These are phyloP conservation scores for Fragum sueziense DNA, from an alignment of 2,888 invertebrate genomes.

Conservation along the genomic window DNA sequence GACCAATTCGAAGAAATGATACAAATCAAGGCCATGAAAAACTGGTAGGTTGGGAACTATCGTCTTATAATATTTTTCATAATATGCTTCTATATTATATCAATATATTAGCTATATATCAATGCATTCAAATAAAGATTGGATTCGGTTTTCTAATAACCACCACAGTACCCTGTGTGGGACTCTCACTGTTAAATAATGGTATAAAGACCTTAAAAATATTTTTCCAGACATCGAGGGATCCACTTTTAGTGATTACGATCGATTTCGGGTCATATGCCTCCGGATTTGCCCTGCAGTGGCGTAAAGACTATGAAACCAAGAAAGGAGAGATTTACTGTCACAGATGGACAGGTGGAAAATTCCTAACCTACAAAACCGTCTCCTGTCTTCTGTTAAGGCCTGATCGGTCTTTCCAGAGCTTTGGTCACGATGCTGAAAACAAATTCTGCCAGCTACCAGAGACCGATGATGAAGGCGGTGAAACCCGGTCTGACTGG, in stretches of 20 bases:
- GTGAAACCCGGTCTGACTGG: conserved; percentile 32
- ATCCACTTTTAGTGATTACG: conserved; percentile 43
- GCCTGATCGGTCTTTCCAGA: conserved; percentile 30
- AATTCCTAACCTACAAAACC: neutral
- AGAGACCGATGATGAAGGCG: conserved; percentile 12
- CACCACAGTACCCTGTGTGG: too few relatives aligned
- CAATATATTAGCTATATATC: neutral
- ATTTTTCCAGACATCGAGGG: neutral
- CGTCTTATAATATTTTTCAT: too few relatives aligned
- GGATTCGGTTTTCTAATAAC: too few relatives aligned
- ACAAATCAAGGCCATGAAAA: too few relatives aligned
- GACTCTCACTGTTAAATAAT: too few relatives aligned
- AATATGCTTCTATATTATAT: neutral
- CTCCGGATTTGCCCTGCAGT: conserved; percentile 49
- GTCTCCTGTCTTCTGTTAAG: conserved; percentile 10
- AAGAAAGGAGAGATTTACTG: neutral
- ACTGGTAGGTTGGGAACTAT: too few relatives aligned
- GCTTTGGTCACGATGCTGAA: conserved; percentile 49
- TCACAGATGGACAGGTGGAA: neutral
- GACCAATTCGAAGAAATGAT: too few relatives aligned
- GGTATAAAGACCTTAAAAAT: too few relatives aligned
- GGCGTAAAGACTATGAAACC: conserved; percentile 32
- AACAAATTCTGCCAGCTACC: conserved; percentile 29
- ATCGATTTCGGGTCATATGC: conserved; percentile 53
- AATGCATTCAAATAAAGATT: neutral